Evolutionary conservation across 92 coral and sea anemone genomes (phyloP), one percentile per base, ranked within the genome.

Genomic region (Umimayanthus kanabou): DNA sequence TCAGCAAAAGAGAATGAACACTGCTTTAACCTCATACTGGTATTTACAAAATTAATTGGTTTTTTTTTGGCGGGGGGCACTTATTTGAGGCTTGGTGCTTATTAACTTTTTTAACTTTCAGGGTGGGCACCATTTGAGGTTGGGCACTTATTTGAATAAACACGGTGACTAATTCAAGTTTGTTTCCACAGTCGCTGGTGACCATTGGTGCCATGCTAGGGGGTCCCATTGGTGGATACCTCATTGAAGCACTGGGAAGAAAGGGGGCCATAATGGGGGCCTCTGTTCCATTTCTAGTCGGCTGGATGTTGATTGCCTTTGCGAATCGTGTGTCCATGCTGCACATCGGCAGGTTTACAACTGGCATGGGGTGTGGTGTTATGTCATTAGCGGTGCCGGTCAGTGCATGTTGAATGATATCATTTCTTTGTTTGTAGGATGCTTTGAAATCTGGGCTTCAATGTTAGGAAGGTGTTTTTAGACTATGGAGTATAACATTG

Each of bases 311-410:
- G 42, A 89, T 96, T 25, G 85, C 90, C 20, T 92, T 73, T 79
- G 98, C 96, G 4, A 76, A 79, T 22, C 86, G 78, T 65, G 88
- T 42, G n/a, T 76, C 87, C 58, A 90, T 91, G 94, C 79, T 96
- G 85, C 93, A 92, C 85, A 58, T 92, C 79, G 98, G 98, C 55
- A 88, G 98, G 30, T 50, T 93, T 58, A 86, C 95, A 6, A 87
- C 93, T 76, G 99, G 99, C 22, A 0, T 95, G 39, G 98, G 88
- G n/a, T 86, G 90, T 73, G 99, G 99, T 9, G 92, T 88, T 39
- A 81, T 92, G 8, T 96, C 99, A 5, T 80, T 95, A 55, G 87
- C 95, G 30, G 98, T 95, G 37, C 99, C 99, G 14, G 99, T 96
- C 82, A 93, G 99, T 94, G 40, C 39, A 22, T 29, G 33, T 39